Conservation (phyloP, 1,140 invertebrate genomes). For the Musca domestica region DNA sequence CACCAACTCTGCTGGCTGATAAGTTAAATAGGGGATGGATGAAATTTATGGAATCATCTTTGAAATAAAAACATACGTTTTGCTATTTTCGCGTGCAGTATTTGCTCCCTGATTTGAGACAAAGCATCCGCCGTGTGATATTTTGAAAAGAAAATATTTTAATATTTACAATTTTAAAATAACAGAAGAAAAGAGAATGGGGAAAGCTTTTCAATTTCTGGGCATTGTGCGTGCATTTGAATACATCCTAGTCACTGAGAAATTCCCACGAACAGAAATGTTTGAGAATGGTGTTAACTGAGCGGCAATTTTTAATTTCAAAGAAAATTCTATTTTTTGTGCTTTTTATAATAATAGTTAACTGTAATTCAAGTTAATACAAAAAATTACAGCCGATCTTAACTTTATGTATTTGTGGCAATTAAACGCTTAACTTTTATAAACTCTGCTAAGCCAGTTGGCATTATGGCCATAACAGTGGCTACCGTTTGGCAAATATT, state of each 20-base stretch:
- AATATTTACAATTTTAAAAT: neutral
- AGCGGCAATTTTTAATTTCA: no score
- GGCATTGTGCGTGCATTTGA: no score
- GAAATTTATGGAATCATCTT: no score
- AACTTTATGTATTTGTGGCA: constrained; percentile 18
- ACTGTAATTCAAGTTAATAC: constrained; percentile 8
- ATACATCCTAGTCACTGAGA: no score
- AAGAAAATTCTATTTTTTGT: no score
- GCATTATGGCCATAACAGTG: constrained; percentile 4
- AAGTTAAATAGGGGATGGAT: no score
- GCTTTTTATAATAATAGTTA: neutral
- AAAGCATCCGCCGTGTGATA: neutral
- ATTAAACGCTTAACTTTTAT: constrained; percentile 21
- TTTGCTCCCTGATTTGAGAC: no score
- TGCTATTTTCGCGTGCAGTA: neutral
- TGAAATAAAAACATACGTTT: constrained; percentile 1
- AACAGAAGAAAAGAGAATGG: no score
- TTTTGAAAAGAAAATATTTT: constrained; percentile 9
- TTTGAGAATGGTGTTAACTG: no score
- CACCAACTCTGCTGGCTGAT: no score
- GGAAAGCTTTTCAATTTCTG: no score
- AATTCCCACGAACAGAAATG: neutral
- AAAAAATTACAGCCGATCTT: constrained; percentile 18
- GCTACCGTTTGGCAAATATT: constrained; percentile 10
- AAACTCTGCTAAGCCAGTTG: constrained; percentile 18